These are phyloP conservation scores for Gouania willdenowi DNA, from an alignment of 2,797 vertebrate species.

Conservation along the genomic window DNA sequence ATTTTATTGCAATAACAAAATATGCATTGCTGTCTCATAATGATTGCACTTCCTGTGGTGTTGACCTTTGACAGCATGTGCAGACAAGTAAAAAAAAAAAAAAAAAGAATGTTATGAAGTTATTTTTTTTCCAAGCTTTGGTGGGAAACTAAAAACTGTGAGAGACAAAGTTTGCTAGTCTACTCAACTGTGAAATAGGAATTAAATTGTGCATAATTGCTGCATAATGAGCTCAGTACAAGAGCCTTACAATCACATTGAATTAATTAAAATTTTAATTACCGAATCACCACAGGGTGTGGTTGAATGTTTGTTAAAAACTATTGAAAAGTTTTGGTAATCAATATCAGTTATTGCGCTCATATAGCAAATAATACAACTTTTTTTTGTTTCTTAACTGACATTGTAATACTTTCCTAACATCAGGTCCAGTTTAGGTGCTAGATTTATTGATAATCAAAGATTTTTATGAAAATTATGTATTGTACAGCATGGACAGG, in stretches of 20 bases:
- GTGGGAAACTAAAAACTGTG: constrained; percentile 42
- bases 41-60: too few species aligned
- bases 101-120: too few species aligned
- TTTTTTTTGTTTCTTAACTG: not conserved
- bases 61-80: too few species aligned
- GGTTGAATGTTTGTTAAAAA: constrained; percentile 45
- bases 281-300: constrained; percentile 47
- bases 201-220: constrained; percentile 70
- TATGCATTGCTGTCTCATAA: too few species aligned
- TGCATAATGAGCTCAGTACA: constrained; percentile 63
- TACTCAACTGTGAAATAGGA: constrained; percentile 76
- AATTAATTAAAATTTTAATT: constrained; percentile 72
- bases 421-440: not conserved
- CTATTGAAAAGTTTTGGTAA: constrained; percentile 30
- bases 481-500: too few species aligned
- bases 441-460: not conserved
- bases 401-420: not conserved
- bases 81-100: too few species aligned
- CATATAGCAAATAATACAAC: not conserved
- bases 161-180: constrained; percentile 50
- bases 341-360: not conserved
- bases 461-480: not conserved
- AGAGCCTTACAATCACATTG: constrained; percentile 52
- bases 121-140: constrained; percentile 2
- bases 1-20: too few species aligned